Evolutionary conservation across 2,797 vertebrate genomes (phyloP).

Genomic region (Rallus crepitans): DNA sequence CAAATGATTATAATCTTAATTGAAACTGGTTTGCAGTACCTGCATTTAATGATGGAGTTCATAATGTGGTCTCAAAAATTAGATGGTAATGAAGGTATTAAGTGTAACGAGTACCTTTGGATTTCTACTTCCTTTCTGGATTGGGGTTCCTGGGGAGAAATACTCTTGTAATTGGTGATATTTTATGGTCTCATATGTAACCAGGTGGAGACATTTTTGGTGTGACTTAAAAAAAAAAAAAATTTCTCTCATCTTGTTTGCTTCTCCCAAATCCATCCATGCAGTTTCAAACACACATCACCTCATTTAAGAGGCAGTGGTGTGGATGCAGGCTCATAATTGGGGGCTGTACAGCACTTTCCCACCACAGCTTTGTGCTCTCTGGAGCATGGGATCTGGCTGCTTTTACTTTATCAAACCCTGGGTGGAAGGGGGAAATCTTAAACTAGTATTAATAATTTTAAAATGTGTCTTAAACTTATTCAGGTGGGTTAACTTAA

Average conservation of each 20-base stretch:
- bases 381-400: not conserved
- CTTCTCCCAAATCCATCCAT: conserved; percentile 1
- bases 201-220: conserved; percentile 39
- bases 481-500: not conserved
- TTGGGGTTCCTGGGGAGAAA: conserved; percentile 40
- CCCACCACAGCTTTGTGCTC: not conserved
- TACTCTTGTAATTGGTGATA: conserved; percentile 41
- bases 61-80: conserved; percentile 51
- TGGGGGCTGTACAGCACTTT: not conserved
- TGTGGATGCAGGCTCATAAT: not conserved
- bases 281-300: not conserved
- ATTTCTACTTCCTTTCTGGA: conserved; percentile 66
- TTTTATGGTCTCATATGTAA: conserved; percentile 46
- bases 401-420: not conserved
- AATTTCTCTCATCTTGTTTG: not conserved
- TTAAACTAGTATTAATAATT: not conserved
- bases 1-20: conserved; percentile 74
- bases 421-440: not conserved
- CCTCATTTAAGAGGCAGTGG: not conserved
- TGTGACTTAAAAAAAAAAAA: not conserved
- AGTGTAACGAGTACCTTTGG: conserved; percentile 62
- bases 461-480: not conserved
- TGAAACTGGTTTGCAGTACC: conserved; percentile 40
- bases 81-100: conserved; percentile 64
- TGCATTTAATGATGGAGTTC: conserved; percentile 51